Base-by-base conservation (phyloP, 2,888 invertebrate genomes). In the Drosophila subsilvestris region DNA sequence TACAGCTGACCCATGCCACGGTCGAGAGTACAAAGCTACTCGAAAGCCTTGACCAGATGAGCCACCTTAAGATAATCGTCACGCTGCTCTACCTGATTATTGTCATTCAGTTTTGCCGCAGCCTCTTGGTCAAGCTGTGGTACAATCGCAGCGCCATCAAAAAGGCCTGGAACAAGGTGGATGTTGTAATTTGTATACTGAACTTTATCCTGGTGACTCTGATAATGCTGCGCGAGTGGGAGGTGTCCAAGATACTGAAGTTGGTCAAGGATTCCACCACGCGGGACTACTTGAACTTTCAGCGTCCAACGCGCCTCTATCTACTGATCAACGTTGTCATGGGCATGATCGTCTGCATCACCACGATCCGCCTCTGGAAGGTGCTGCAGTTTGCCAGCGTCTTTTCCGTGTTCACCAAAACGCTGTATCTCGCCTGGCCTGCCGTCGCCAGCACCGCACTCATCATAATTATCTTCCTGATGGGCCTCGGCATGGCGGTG, bases 291-390 rank as follows among this genome's bases (percentile, higher is more conserved):
- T 70, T 91, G 0, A 85, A 90, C 51, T 91, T 91, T 65, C 84
- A 86, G 14, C 71, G 75, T 4, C 87, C 90, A 3, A 76, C 81
- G 2, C 63, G 78, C 0, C 69, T 89, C 4, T 80, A 89, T 18
- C 49, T 65, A 3, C 8, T 83, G 1, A 71, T 81, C 3, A 72
- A 63, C 1, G 37, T 86, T 0, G 17, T 87, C 3, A 60, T 82
- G 6, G 91, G 90, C 0, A 78, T 91, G 18, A 80, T 92, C 0
- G 76, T 91, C n/a, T 75, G 82, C 14, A 27, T 89, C 3, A 78
- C 90, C 2, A 91, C 91, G 0, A n/a, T 92, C 12, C 83, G 92
- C 0, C 42, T 92, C 8, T 92, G 91, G 92, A 91, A 91, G 58
- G 78, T 91, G 8, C 61, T 92, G 22, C 90, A 91, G 60, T 91